Conservation (phyloP, 30 jellyfish, hydroid and myxozoan genomes). For the Aurelia sp. region DNA sequence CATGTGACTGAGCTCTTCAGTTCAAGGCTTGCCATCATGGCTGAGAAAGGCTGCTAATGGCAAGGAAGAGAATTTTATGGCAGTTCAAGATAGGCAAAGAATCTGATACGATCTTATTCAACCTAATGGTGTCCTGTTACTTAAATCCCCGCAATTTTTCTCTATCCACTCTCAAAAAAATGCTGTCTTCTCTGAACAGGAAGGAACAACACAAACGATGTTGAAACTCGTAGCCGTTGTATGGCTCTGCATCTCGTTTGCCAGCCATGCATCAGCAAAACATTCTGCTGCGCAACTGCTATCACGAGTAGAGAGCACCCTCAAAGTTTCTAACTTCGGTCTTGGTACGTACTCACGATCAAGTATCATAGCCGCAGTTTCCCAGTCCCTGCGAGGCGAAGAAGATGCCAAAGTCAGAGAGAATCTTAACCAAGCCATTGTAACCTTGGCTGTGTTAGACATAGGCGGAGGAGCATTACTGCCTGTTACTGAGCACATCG, state of each 20-base stretch:
- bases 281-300: not conserved
- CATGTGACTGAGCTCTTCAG: no score
- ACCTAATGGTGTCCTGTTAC: no score
- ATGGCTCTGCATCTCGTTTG: not conserved
- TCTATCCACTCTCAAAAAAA: no score
- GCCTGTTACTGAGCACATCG: slow-evolving; percentile 22
- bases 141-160: no score
- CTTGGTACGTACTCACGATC: slow-evolving; percentile 32
- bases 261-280: not conserved
- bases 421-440: slow-evolving; percentile 43
- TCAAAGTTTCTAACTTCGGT: slow-evolving; percentile 17
- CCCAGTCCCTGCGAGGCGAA: slow-evolving; percentile 19
- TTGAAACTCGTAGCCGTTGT: no score
- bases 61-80: no score
- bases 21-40: no score
- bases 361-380: not conserved
- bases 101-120: no score
- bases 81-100: no score
- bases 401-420: slow-evolving; percentile 11
- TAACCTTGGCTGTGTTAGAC: slow-evolving; percentile 32
- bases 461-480: slow-evolving; percentile 46
- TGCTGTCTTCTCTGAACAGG: no score
- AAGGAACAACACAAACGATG: no score
- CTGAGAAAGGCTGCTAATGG: no score
- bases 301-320: not conserved